phyloP scores from a whole-genome alignment of 1,140 invertebrate species.

The Calycopis cecrops region DNA sequence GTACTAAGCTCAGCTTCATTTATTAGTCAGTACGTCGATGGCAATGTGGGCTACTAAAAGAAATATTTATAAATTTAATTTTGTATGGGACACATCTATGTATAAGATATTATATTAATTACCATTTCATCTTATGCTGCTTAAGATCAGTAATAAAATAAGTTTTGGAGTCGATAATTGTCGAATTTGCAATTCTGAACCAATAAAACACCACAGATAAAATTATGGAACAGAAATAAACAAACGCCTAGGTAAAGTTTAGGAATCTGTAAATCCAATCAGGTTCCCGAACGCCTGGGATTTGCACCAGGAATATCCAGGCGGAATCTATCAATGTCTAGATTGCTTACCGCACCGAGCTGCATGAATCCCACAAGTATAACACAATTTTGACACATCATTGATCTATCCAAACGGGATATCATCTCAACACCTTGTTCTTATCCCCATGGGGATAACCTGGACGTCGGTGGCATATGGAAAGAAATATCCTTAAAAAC shows the following conservation, averaged over 20 bases:
- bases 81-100: too few relatives aligned
- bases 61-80: too few relatives aligned
- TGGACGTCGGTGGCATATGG: background rate
- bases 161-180: too few relatives aligned
- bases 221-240: too few relatives aligned
- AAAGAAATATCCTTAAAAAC: background rate
- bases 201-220: too few relatives aligned
- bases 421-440: conserved; percentile 60
- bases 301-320: conserved; percentile 25
- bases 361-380: conserved; percentile 52
- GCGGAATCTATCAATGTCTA: conserved; percentile 38
- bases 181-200: too few relatives aligned
- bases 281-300: conserved; percentile 19
- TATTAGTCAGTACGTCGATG: too few relatives aligned
- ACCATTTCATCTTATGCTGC: too few relatives aligned
- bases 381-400: conserved; percentile 65
- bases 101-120: too few relatives aligned
- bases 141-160: too few relatives aligned
- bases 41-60: too few relatives aligned
- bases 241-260: conserved; percentile 1
- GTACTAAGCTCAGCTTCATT: too few relatives aligned
- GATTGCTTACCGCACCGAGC: conserved; percentile 24
- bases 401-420: conserved; percentile 57
- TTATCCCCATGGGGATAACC: conserved; percentile 38
- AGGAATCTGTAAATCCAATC: conserved; percentile 23